Base-by-base conservation (phyloP, 2,113 vertebrate species). In the Boulengerochromis microlepis region DNA sequence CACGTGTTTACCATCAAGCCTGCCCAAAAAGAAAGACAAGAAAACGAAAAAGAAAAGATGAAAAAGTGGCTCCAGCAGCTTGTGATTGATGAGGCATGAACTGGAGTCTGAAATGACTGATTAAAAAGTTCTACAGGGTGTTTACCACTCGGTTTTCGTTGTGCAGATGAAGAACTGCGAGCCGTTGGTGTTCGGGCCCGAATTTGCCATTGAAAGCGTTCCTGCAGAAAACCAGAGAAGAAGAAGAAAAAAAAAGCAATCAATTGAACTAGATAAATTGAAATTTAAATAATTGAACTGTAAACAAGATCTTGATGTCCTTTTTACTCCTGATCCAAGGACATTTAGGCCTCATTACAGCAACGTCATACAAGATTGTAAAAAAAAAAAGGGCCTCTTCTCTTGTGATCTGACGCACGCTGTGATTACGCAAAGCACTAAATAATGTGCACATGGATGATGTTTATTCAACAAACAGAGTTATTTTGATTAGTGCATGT, bases 91-190 rank as follows among this genome's bases (percentile, higher is more conserved):
- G 54, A 24, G 18, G 22, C 8, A n/a, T 8, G 1, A 54, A 78
- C 26, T 50, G 6, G 45, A 33, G 45, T 33, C 45, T n/a, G 45
- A n/a, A 78, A 52, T 52, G 45, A 78, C 26, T n/a, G 45, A 33
- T 78, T 52, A 3, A 18, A 56, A 78, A 52, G 45, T 78, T 78
- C 7, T 8, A 52, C 18, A 2, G 10, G n/a, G 22, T 50, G 9
- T 64, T 93, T 96, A 99, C 98, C 98, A 99, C 88, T 98, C 97
- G 1, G 98, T 98, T 97, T 98, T 98, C 6, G 91, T 91, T 2
- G 98, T 98, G 93, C 97, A 97, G 52, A 99, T 98, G 94, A 99
- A 99, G 96, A 99, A 99, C 94, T 99, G 98, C 69, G 98, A 99
- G 88, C 97, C 97, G 0, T 99, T 99, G 53, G 98, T 99, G 91